These are phyloP conservation scores for Trogon melanurus DNA, from an alignment of 2,113 vertebrate genomes.

Conservation along the genomic window DNA sequence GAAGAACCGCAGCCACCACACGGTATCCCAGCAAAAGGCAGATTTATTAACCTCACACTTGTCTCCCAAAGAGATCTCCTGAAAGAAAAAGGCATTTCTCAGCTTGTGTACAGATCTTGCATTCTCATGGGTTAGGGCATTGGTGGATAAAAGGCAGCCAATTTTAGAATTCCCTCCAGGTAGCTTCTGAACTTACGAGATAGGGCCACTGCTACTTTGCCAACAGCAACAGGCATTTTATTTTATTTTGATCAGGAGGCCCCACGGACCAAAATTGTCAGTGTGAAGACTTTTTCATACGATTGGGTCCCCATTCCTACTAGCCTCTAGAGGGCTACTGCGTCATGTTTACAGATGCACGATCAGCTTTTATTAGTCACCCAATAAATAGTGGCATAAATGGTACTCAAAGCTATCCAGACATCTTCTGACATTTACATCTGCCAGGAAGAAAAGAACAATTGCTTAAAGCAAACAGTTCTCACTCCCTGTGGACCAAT, in stretches of 20 bases:
- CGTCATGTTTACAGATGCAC: background rate
- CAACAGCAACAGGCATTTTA: background rate
- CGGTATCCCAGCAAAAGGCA: background rate
- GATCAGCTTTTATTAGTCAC: background rate
- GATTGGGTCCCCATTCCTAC: background rate
- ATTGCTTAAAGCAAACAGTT: background rate
- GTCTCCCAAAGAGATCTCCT: background rate
- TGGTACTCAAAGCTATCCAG: background rate
- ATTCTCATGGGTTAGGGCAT: background rate
- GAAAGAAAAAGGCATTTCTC: background rate
- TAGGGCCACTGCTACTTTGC: background rate
- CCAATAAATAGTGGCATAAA: constrained; percentile 11
- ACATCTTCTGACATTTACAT: background rate
- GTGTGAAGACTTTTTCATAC: background rate
- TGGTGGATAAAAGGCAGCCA: background rate
- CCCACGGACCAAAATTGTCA: background rate
- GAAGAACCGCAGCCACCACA: background rate
- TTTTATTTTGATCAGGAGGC: background rate
- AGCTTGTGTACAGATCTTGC: background rate
- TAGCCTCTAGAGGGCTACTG: background rate
- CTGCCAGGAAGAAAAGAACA: background rate
- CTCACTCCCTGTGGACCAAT: background rate
- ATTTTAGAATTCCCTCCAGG: background rate
- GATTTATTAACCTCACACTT: background rate
- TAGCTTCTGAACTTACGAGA: background rate